phyloP scores from a whole-genome alignment of 2,113 vertebrate species.

The Monarcha castaneiventris region DNA sequence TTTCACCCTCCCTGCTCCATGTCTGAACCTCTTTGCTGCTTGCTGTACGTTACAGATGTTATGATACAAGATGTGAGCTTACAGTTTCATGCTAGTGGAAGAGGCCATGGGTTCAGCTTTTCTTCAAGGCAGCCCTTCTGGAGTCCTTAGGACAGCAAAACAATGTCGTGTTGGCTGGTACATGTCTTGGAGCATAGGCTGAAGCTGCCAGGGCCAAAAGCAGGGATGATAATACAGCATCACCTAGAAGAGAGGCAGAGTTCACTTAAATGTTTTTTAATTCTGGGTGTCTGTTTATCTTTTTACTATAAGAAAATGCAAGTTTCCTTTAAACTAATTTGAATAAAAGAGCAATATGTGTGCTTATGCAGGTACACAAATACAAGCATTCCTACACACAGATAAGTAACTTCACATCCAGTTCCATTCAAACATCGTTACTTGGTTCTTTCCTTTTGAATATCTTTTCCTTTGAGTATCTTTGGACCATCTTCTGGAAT shows the following conservation, averaged over 20 bases:
- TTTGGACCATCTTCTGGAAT: not conserved
- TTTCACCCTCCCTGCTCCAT: conserved; percentile 19
- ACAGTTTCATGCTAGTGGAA: not conserved
- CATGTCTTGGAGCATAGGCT: rapidly evolving
- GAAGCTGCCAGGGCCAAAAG: not conserved
- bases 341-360: not conserved
- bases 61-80: not conserved
- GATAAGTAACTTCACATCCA: not conserved
- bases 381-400: not conserved
- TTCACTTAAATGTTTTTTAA: not conserved
- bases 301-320: not conserved
- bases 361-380: not conserved
- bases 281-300: not conserved
- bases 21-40: conserved; percentile 26
- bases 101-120: not conserved
- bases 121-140: not conserved
- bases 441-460: not conserved
- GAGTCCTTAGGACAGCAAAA: not conserved
- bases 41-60: not conserved
- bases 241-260: not conserved
- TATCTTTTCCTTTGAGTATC: not conserved
- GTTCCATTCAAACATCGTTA: not conserved
- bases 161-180: not conserved
- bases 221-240: not conserved
- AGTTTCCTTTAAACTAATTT: not conserved